Base-by-base conservation (phyloP, 1,140 invertebrate genomes). In the Solenopsis fugax region DNA sequence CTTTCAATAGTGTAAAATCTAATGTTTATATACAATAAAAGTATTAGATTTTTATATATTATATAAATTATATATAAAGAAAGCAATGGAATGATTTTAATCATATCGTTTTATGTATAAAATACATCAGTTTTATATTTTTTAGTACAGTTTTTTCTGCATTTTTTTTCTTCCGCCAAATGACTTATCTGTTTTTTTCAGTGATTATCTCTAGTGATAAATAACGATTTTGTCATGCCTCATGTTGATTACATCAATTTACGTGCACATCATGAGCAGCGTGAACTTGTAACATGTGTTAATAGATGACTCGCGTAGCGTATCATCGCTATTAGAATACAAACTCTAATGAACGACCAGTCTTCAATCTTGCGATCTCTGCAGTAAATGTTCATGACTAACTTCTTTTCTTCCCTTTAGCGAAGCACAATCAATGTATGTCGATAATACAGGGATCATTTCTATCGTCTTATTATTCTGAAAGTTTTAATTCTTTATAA, bases 231-330 rank as follows among this genome's bases (percentile, higher is more conserved):
- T 12, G 37, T 60, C n/a, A 24, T 75, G n/a, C 52, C 5, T 4
- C n/a, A 37, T 56, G 37, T 75, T 58, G 37, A 75, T 75, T 75
- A 75, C n/a, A 60, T 16, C 13, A 75, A 75, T 58, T 75, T 45
- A 60, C 37, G 12, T 73, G 18, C 52, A 21, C 52, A 37, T 73
- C 34, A 18, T 73, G 21, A 75, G 13, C 13, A 41, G 18, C 52
- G 2, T 60, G 54, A 75, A 41, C 72, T 58, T 75, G 54, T 58
- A 58, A 75, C n/a, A 60, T 16, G 4, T 45, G 54, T 58, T 75
- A 60, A 75, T 58, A 75, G 72, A 75, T 75, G 72, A 75, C 72
- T 75, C 72, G 72, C 72, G 54, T 58, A 41, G 37, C 37, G 13
- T 50, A 21, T 50, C 21, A 50, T 21, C 13, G 37, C 34, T 45